phyloP scores from a whole-genome alignment of 2,888 invertebrate species.

The Eustalomyia histrio region DNA sequence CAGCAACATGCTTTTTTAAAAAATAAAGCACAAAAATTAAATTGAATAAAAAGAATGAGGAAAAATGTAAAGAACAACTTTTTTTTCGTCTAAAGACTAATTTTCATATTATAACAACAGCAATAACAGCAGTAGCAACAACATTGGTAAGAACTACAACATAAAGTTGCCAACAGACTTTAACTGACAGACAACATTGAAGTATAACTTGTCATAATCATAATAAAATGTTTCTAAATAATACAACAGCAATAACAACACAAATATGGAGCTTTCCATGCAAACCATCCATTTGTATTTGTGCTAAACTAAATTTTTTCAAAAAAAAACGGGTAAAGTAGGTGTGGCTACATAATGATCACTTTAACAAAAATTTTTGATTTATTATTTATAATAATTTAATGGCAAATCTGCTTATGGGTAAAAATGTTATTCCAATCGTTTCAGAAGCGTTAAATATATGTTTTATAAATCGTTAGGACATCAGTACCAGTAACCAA shows the following conservation, averaged over 20 bases:
- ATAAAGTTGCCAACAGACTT: conserved; percentile 44
- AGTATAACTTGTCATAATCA: conserved; percentile 56
- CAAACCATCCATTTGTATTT: no score
- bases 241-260: conserved; percentile 28
- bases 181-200: conserved; percentile 47
- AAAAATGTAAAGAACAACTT: conserved; percentile 38
- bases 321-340: no score
- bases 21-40: background rate
- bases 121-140: conserved; percentile 23
- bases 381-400: no score
- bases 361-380: no score
- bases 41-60: conserved; percentile 5
- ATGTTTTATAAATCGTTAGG: no score
- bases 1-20: conserved; percentile 8
- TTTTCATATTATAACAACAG: conserved; percentile 47
- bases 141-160: conserved; percentile 4
- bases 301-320: no score
- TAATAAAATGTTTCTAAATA: conserved; percentile 47
- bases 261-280: no score
- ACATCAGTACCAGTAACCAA: no score
- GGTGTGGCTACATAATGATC: no score
- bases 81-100: conserved; percentile 45
- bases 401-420: no score
- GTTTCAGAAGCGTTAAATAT: no score
- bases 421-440: no score